Percentiles rank a stretch among this genome's conserved stretches.
Evolutionary conservation across 2,113 vertebrate species (phyloP).

Genomic region (Lontra canadensis): DNA sequence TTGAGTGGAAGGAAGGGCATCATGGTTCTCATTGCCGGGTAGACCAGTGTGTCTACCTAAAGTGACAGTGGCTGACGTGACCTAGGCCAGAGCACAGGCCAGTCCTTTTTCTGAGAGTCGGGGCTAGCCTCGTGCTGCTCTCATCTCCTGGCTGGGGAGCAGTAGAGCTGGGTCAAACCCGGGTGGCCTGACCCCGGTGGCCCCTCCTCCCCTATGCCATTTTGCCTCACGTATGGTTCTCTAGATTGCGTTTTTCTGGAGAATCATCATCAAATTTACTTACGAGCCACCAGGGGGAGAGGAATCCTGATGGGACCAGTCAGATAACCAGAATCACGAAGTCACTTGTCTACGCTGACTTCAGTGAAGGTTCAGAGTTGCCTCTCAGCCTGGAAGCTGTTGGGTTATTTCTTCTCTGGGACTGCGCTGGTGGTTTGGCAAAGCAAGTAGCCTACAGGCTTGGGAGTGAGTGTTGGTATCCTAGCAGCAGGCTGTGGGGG

Average conservation of each 20-base stretch:
- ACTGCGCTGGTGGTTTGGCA: fast-evolving
- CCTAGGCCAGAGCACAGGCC: fast-evolving
- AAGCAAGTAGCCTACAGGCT: neutral
- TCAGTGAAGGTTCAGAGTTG: neutral
- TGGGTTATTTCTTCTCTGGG: neutral
- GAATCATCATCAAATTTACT: neutral
- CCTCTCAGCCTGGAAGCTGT: no score
- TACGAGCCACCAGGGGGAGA: fast-evolving
- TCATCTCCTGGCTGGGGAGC: neutral
- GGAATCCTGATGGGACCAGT: neutral
- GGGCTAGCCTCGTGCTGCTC: neutral
- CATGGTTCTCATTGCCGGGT: fast-evolving
- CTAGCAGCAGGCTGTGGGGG: neutral
- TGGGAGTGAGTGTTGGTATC: neutral
- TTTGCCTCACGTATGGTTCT: neutral
- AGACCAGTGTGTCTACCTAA: neutral
- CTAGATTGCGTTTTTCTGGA: neutral
- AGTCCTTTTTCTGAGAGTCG: neutral
- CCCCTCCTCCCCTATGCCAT: fast-evolving
- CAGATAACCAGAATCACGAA: neutral
- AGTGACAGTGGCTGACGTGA: fast-evolving
- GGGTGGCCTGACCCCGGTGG: fast-evolving
- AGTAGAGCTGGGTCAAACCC: neutral
- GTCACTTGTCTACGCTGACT: fast-evolving
- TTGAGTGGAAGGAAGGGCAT: neutral